phyloP scores from a whole-genome alignment of 2,113 vertebrate species.

The Phalacrocorax brasilianus region DNA sequence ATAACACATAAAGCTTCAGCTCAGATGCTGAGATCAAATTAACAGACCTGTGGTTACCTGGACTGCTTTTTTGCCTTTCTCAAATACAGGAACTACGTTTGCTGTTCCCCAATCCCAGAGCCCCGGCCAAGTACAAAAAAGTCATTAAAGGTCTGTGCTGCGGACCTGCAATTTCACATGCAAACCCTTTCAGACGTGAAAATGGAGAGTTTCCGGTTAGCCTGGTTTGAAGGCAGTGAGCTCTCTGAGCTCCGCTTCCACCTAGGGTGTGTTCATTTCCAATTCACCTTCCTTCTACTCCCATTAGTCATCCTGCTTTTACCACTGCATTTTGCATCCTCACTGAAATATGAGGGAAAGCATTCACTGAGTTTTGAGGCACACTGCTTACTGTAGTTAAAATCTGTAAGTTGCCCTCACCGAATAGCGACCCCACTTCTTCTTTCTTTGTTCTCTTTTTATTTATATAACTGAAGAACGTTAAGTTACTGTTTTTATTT shows the following conservation, averaged over 20 bases:
- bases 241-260: neutral
- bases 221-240: neutral
- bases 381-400: neutral
- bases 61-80: neutral
- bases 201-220: neutral
- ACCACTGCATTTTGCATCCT: neutral
- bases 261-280: neutral
- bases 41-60: neutral
- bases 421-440: neutral
- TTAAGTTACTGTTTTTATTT: slow-evolving; percentile 10
- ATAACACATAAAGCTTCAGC: neutral
- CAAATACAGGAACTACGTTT: neutral
- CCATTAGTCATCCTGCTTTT: neutral
- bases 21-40: neutral
- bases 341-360: neutral
- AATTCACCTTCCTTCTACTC: neutral
- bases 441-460: slow-evolving; percentile 37
- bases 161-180: neutral
- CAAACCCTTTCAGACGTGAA: neutral
- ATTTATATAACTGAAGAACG: neutral
- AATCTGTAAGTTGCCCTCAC: neutral
- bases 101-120: neutral
- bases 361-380: neutral
- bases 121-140: neutral
- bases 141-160: neutral